Base-by-base conservation (phyloP, 2,888 invertebrate genomes). In the Hesperia comma region DNA sequence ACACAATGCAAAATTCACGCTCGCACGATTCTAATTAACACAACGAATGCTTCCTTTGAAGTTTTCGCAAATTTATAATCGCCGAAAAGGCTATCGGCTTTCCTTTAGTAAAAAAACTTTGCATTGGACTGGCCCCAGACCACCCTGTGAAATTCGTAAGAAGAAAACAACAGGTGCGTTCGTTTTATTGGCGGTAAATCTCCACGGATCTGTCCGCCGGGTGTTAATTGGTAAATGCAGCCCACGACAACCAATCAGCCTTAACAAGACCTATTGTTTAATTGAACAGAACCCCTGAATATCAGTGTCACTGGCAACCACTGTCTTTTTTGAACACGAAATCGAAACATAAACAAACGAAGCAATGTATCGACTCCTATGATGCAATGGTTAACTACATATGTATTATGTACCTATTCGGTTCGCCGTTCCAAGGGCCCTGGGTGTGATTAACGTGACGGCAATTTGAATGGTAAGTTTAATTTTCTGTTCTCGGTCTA, bases 161-260 rank as follows among this genome's bases (percentile, higher is more conserved):
- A 77, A 75, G 33, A 73, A 66, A 72, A 74, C 71, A 70, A 69
- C 75, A 75, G 75, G 72, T 74, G 71, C 62, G 61, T 8, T 26
- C 55, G 55, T 57, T 46, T 66, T 66, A 53, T 63, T 54, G 26
- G 26, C 17, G 46, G 26, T 53, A 49, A 49, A 51, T 51, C 14
- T 49, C 49, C 4, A 26, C 51, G 14, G 26, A 51, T 4, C 19
- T 49, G 2, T 49, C 12, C 49, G 19, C 12, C 49, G 19, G 49
- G 49, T 19, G 49, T 12, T 49, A 49, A 49, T 49, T 49, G 49
- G 19, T 15, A 49, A 8, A 19, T 19, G 19, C 19, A 49, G 19
- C 49, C 12, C 49, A 19, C 19, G 12, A 12, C 19, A 12, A 49
- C 19, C 10, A 49, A 19, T 49, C 49, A 17, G 2, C 19, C 49